Percentiles rank a stretch among this genome's conserved stretches.
Evolutionary conservation across 1,140 invertebrate genomes (phyloP).

Genomic region (Andricus grossulariae): DNA sequence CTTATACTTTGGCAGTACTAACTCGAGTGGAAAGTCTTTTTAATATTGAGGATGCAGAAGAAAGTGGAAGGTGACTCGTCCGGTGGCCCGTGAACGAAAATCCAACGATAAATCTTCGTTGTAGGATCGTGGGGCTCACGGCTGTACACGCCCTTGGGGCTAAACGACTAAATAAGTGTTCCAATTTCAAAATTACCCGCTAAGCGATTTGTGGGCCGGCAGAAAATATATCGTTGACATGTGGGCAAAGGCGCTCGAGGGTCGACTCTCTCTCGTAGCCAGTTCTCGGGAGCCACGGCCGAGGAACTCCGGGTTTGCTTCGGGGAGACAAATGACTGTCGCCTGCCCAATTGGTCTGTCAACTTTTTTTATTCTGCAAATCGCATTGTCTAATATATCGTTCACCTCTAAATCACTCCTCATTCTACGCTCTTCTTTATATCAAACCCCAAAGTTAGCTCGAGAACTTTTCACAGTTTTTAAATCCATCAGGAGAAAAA

Average conservation of each 20-base stretch:
- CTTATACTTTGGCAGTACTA: background rate
- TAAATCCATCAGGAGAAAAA: conserved; percentile 9
- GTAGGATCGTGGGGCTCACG: conserved; percentile 48
- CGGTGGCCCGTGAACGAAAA: conserved; percentile 46
- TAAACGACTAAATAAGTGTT: conserved; percentile 76
- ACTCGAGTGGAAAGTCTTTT: background rate
- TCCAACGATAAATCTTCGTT: conserved; percentile 50
- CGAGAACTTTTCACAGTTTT: background rate
- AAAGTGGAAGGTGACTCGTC: conserved; percentile 27
- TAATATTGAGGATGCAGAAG: background rate
- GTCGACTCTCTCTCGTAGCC: conserved; percentile 34
- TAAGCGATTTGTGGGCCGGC: conserved; percentile 74
- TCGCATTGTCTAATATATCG: conserved; percentile 38
- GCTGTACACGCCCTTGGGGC: conserved; percentile 50
- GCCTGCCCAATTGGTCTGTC: conserved; percentile 54
- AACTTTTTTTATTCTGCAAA: conserved; percentile 41
- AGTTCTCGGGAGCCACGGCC: conserved; percentile 46
- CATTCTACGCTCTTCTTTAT: conserved; percentile 8
- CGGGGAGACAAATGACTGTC: conserved; percentile 58
- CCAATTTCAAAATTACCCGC: conserved; percentile 75
- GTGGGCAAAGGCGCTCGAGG: conserved; percentile 67
- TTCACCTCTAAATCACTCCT: conserved; percentile 33
- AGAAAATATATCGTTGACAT: conserved; percentile 76
- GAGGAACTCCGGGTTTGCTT: conserved; percentile 36
- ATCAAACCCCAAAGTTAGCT: conserved; percentile 12